Base-by-base conservation (phyloP, 2,888 invertebrate genomes). In the Chalcosyrphus nemorum region DNA sequence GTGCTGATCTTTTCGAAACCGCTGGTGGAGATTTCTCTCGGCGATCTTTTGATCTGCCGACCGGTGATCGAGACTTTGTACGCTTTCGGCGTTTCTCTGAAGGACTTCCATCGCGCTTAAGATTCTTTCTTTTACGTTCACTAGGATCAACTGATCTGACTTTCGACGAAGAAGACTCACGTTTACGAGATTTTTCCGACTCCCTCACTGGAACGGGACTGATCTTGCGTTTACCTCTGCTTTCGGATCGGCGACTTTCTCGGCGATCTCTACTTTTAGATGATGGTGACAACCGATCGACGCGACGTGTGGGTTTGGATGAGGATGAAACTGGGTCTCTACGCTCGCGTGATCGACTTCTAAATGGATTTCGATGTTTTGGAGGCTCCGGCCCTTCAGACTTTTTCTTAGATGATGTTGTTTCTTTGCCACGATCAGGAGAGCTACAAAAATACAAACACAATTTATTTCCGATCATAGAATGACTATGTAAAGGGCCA, bases 271-370 rank as follows among this genome's bases (percentile, higher is more conserved):
- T 61, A 54, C 85, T 81, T 35, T 27, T 71, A 6, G 85, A 76
- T 13, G 43, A 54, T 6, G 75, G 87, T 32, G 81, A 70, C 1
- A 89, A 81, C 9, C 88, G 87, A 21, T 88, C 88, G 19, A 84
- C 77, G 11, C 87, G 88, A 1, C 87, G 87, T 27, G 77, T 47
- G 17, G 66, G 76, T 50, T 70, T 80, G 0, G 78, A 75, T 38
- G 80, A 70, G 11, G 84, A 84, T 21, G 84, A 80, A 57, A 68
- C 27, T 21, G 82, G 82, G 59, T 84, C 77, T 4, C 86, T 81
- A 17, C 89, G 88, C 68, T 90, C 90, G 2, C 87, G 86, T 2
- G 91, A 90, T 5, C 89, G 89, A 63, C 89, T 87, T 4, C 90
- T 90, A 57, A 86, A 87, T 4, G 88, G 88, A 87, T 89, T 89